Percentiles rank a stretch among this genome's conserved stretches.
Conservation (phyloP, 2,113 vertebrate species). For the Cyanoliseus patagonus region DNA sequence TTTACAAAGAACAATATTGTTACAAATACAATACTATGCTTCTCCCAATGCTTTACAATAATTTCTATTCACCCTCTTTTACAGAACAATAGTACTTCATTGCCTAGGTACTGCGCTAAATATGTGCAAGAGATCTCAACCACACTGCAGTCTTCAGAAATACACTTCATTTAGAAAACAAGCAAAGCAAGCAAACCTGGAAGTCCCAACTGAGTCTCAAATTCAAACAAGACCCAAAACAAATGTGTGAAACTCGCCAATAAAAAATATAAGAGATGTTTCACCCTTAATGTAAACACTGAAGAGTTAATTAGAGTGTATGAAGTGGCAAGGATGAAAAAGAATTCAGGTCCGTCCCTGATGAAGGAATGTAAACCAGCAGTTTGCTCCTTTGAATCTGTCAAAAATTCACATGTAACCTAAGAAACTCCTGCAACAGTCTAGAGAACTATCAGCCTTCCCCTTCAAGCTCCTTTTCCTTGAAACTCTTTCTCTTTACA, state of each 20-base stretch:
- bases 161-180: constrained; percentile 44
- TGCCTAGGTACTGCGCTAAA: constrained; percentile 75
- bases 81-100: constrained; percentile 74
- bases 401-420: not conserved
- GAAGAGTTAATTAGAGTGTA: constrained; percentile 51
- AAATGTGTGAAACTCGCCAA: not conserved
- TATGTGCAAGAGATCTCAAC: constrained; percentile 74
- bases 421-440: not conserved
- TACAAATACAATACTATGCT: constrained; percentile 83
- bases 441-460: not conserved
- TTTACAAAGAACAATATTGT: constrained; percentile 82
- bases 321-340: constrained; percentile 51
- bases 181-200: constrained; percentile 33
- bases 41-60: constrained; percentile 76
- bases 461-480: not conserved
- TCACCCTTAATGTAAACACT: constrained; percentile 77
- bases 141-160: constrained; percentile 53
- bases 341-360: not conserved
- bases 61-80: constrained; percentile 76
- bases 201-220: constrained; percentile 13
- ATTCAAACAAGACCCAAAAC: constrained; percentile 39
- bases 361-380: constrained; percentile 47
- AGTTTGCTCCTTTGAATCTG: constrained; percentile 9
- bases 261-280: constrained; percentile 19
- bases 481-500: not conserved